phyloP scores from a whole-genome alignment of 2,888 invertebrate species.

The Smittia sp. region DNA sequence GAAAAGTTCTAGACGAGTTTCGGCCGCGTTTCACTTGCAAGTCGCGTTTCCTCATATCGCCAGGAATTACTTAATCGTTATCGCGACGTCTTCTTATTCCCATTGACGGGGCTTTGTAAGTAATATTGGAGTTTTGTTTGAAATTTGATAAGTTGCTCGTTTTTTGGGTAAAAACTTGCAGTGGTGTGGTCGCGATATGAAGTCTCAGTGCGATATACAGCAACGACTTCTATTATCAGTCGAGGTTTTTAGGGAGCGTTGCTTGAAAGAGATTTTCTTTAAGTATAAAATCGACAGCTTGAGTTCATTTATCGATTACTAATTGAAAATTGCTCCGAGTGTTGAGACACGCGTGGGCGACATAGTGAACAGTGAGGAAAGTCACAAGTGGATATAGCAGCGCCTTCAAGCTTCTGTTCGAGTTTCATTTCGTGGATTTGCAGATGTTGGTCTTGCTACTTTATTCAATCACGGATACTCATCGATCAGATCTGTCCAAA shows the following conservation, averaged over 20 bases:
- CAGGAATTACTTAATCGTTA: background rate
- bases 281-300: constrained; percentile 39
- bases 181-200: background rate
- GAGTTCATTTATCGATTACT: constrained; percentile 37
- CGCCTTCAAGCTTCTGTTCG: background rate
- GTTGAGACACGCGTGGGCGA: background rate
- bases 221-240: constrained; percentile 29
- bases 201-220: constrained; percentile 11
- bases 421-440: constrained; percentile 40
- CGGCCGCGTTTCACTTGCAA: background rate
- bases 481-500: constrained; percentile 40
- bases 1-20: too few species aligned
- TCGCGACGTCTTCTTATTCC: constrained; percentile 2
- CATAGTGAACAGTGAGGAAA: background rate
- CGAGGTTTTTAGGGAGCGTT: constrained; percentile 36
- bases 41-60: background rate
- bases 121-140: constrained; percentile 36
- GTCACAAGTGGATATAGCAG: background rate
- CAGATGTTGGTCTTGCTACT: constrained; percentile 35
- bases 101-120: constrained; percentile 5
- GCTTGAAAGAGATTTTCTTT: constrained; percentile 30
- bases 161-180: constrained; percentile 4
- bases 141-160: constrained; percentile 22
- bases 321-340: constrained; percentile 31
- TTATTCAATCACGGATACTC: background rate